Evolutionary conservation across 2,797 vertebrate genomes (phyloP), one percentile per base, ranked within the genome.

Genomic region (Brachyrhaphis roseni): DNA sequence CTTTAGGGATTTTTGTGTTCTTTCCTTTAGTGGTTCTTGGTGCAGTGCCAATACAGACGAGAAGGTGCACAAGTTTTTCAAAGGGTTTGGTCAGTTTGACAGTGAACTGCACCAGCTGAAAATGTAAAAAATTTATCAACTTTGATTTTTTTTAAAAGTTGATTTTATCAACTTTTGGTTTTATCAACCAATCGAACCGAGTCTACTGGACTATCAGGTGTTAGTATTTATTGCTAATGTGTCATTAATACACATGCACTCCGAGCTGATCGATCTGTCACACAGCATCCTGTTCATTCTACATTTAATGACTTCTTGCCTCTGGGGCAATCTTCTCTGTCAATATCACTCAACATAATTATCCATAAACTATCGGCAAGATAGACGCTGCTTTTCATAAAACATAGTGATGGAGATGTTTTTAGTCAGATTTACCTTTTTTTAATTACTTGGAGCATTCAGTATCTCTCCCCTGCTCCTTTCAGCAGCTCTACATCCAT

Each of bases 401-500:
- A 77, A 26, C 12, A 45, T 62, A 26, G 41, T 6, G 31, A 80
- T 59, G 49, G 36, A 68, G 57, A 78, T 43, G 20, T n/a, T 74
- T 64, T 53, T 46, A 1, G 15, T 23, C 16, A 36, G 55, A 53
- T 41, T 31, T 57, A 74, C n/a, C 53, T 23, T 46, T 3, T 34
- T 41, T 23, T 6, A 76, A 66, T 73, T 45, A 77, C 28, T 28
- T 62, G 18, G 2, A 77, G 51, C 23, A 23, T 46, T 39, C 41
- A 16, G 43, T 74, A 46, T 76, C 28, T 43, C 53, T 23, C 71
- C 53, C 64, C n/a, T 36, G 5, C 45, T 31, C 31, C 15, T n/a
- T 75, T 45, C 47, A 11, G 13, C 3, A 74, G 31, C 31, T 47
- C 51, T 62, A 53, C 64, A 84, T 87, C 81, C 64, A 82, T 89